Percentiles rank a stretch among this genome's conserved stretches.
Conservation (phyloP, 2,113 vertebrate species). For the Phrynosoma platyrhinos region DNA sequence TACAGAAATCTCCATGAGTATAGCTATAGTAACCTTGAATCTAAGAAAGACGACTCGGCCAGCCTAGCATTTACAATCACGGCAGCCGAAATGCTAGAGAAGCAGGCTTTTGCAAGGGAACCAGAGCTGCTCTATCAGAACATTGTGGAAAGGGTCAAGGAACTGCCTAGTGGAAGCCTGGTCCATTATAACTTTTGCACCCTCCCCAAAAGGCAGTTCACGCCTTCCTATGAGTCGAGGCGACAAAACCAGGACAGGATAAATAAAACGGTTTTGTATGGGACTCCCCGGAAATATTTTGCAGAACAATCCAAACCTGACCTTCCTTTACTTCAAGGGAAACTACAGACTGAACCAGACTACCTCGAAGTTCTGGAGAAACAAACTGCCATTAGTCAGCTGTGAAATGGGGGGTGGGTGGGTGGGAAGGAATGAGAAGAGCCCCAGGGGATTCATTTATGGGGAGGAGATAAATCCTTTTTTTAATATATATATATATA, state of each 20-base stretch:
- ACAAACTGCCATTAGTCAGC: slow-evolving; percentile 96
- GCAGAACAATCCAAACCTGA: slow-evolving; percentile 89
- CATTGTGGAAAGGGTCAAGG: slow-evolving; percentile 89
- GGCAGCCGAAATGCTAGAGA: slow-evolving; percentile 90
- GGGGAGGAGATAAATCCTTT: slow-evolving; percentile 33
- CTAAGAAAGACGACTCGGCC: slow-evolving; percentile 84
- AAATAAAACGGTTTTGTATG: slow-evolving; percentile 95
- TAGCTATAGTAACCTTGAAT: slow-evolving; percentile 86
- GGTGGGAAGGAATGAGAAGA: background rate
- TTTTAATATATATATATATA: too few species aligned
- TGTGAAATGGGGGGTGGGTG: slow-evolving; percentile 60
- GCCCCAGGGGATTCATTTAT: slow-evolving; percentile 34
- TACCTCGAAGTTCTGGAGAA: slow-evolving; percentile 99
- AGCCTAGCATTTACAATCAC: slow-evolving; percentile 92
- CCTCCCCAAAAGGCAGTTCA: slow-evolving; percentile 95
- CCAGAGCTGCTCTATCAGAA: slow-evolving; percentile 96
- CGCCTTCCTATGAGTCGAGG: slow-evolving; percentile 89
- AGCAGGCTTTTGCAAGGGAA: slow-evolving; percentile 81
- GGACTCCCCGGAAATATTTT: slow-evolving; percentile 95
- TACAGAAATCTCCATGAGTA: slow-evolving; percentile 94
- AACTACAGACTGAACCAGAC: slow-evolving; percentile 95
- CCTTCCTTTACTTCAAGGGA: slow-evolving; percentile 91
- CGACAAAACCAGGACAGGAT: slow-evolving; percentile 92
- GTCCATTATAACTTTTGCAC: slow-evolving; percentile 98
- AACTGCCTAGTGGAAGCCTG: slow-evolving; percentile 86